Conservation (phyloP, 53 echinoderm and acorn worm genomes). For the Henricia sp. region DNA sequence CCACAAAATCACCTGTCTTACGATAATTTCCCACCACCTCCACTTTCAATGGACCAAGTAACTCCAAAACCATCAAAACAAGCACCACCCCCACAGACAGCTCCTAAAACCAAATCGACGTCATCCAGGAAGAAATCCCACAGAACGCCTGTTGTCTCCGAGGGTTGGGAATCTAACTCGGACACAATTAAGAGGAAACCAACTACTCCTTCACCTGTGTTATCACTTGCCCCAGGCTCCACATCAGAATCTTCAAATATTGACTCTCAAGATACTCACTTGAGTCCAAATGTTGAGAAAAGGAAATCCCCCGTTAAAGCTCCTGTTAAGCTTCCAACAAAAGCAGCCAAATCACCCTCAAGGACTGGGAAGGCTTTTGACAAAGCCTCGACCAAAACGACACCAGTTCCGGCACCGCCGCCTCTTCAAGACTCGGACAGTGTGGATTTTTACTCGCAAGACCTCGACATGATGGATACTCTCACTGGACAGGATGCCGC, state of each 20-base stretch:
- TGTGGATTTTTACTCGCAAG: conserved; percentile 87
- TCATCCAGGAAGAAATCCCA: conserved; percentile 67
- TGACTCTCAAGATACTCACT: conserved; percentile 8
- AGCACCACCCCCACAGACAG: conserved; percentile 23
- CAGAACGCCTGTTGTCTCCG: conserved; percentile 73
- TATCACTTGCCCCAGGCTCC: conserved; percentile 26
- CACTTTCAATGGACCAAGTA: conserved; percentile 50
- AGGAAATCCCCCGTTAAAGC: conserved; percentile 32
- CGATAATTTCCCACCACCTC: conserved; percentile 49
- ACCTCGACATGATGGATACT: conserved; percentile 83
- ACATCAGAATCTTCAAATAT: background rate
- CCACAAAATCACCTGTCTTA: conserved; percentile 10
- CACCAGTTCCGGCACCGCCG: conserved; percentile 46
- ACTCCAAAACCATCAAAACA: conserved; percentile 24
- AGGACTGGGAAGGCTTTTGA: conserved; percentile 28
- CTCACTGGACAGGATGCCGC: conserved; percentile 79
- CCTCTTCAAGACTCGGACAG: conserved; percentile 69
- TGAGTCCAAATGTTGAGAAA: conserved; percentile 37
- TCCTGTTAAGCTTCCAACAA: conserved; percentile 32
- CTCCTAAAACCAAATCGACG: conserved; percentile 46
- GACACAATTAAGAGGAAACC: conserved; percentile 86
- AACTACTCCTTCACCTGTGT: conserved; percentile 30
- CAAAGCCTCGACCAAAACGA: conserved; percentile 57
- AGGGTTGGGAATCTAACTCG: conserved; percentile 81
- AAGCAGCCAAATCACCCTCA: conserved; percentile 19